phyloP scores from a whole-genome alignment of 2,888 invertebrate species.

The Napeogenes inachia region DNA sequence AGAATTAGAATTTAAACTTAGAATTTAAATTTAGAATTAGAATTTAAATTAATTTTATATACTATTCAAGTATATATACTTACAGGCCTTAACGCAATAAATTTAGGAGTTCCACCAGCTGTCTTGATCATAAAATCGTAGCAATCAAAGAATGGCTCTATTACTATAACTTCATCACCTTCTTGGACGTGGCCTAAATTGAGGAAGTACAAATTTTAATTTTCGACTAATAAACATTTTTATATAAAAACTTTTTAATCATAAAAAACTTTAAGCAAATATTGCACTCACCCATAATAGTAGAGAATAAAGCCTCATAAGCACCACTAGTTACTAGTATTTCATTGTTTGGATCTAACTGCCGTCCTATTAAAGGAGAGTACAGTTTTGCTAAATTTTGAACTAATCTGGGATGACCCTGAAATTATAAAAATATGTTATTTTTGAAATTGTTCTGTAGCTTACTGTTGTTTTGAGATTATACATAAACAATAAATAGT shows the following conservation, averaged over 20 bases:
- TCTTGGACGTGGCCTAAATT: slow-evolving; percentile 87
- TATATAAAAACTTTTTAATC: too few species aligned
- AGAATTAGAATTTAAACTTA: too few species aligned
- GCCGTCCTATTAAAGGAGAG: slow-evolving; percentile 83
- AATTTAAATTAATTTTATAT: neutral
- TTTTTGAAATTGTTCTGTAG: too few species aligned
- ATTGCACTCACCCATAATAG: slow-evolving; percentile 79
- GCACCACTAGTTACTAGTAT: slow-evolving; percentile 94
- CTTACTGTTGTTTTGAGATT: too few species aligned
- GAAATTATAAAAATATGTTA: slow-evolving; percentile 37
- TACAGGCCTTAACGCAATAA: slow-evolving; percentile 91
- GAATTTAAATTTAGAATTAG: too few species aligned
- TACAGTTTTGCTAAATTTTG: slow-evolving; percentile 91
- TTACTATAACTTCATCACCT: slow-evolving; percentile 95
- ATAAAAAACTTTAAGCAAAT: too few species aligned
- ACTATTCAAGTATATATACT: slow-evolving; percentile 39
- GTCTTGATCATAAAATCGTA: slow-evolving; percentile 95
- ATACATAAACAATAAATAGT: too few species aligned
- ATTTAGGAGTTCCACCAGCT: slow-evolving; percentile 91
- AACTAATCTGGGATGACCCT: slow-evolving; percentile 96
- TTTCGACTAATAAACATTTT: neutral
- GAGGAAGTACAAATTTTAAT: neutral
- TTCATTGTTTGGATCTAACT: slow-evolving; percentile 91
- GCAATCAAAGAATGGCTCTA: slow-evolving; percentile 99
- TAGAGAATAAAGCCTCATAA: slow-evolving; percentile 93